phyloP scores from a whole-genome alignment of 2,888 invertebrate species.

The Orthosia cruda region DNA sequence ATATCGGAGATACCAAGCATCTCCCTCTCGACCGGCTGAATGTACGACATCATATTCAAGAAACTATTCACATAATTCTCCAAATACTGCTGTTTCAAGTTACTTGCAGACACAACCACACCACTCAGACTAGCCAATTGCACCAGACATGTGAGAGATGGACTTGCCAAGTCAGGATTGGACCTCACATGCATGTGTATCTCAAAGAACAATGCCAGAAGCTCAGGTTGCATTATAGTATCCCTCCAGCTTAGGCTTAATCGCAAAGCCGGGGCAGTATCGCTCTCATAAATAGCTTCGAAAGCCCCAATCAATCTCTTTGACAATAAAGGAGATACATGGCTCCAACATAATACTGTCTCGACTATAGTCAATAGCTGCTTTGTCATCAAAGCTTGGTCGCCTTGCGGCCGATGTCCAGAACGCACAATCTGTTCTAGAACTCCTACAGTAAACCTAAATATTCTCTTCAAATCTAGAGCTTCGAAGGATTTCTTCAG shows the following conservation, averaged over 20 bases:
- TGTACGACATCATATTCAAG: constrained; percentile 86
- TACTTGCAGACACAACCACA: constrained; percentile 81
- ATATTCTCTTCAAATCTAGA: constrained; percentile 95
- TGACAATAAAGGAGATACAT: constrained; percentile 93
- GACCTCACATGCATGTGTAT: constrained; percentile 96
- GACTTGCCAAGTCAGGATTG: constrained; percentile 94
- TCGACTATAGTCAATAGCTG: constrained; percentile 95
- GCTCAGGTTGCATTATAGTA: constrained; percentile 94
- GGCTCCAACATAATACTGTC: constrained; percentile 96
- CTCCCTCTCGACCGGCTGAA: constrained; percentile 86
- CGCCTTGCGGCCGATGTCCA: constrained; percentile 89
- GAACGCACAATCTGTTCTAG: constrained; percentile 87
- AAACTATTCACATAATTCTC: constrained; percentile 88
- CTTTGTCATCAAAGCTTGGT: constrained; percentile 92
- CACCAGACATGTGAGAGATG: constrained; percentile 95
- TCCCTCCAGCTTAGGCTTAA: constrained; percentile 94
- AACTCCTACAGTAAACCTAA: constrained; percentile 90
- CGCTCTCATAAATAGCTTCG: constrained; percentile 93
- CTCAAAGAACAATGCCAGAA: constrained; percentile 96
- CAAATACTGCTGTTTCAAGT: constrained; percentile 87
- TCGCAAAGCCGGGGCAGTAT: constrained; percentile 93
- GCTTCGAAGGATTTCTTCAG: constrained; percentile 97
- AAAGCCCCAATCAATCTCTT: constrained; percentile 94
- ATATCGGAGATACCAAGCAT: constrained; percentile 89
- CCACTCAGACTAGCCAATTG: constrained; percentile 93